Base-by-base conservation (phyloP, 2,888 invertebrate genomes). In the Lasioglossum morio region DNA sequence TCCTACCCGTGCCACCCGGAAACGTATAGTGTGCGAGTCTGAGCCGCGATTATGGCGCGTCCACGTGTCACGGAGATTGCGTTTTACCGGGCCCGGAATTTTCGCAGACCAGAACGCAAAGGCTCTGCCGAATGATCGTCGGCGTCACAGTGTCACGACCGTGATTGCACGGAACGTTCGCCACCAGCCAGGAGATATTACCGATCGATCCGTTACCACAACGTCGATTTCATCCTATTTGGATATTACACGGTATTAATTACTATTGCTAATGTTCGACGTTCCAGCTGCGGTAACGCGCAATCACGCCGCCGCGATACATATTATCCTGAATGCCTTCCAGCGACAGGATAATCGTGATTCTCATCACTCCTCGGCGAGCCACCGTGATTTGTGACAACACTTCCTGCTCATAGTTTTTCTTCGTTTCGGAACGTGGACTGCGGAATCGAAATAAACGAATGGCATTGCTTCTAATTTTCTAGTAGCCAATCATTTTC, bases 211-310 rank as follows among this genome's bases (percentile, higher is more conserved):
- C 30, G 27, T 60, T 63, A 82, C 63, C 80, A 74, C 63, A 78
- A 83, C 70, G 53, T 73, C 77, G 74, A 85, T 87, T 85, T 86
- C 73, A 81, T 83, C 77, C 81, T 86, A 80, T 87, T 85, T 79
- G 77, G 79, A 77, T 75, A 87, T 90, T 88, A 84, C 80, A 84
- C 77, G 66, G 48, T 83, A 88, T 85, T 90, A 90, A 88, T 90
- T 84, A 82, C 77, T 78, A 77, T 87, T 81, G 75, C 81, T 76
- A 84, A 88, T 77, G 80, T 77, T 46, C 81, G 27, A 34, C 46
- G 66, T 69, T 81, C 57, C 66, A 78, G 43, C 70, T 81, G 79
- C 63, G 84, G 70, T 70, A 77, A 57, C 74, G 79, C 53, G 60
- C 74, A 84, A 85, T 89, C 79, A 85, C 80, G 77, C 69, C 66